Evolutionary conservation across 1,140 invertebrate genomes (phyloP), one percentile per base, ranked within the genome.

Genomic region (Dendroctonus valens): DNA sequence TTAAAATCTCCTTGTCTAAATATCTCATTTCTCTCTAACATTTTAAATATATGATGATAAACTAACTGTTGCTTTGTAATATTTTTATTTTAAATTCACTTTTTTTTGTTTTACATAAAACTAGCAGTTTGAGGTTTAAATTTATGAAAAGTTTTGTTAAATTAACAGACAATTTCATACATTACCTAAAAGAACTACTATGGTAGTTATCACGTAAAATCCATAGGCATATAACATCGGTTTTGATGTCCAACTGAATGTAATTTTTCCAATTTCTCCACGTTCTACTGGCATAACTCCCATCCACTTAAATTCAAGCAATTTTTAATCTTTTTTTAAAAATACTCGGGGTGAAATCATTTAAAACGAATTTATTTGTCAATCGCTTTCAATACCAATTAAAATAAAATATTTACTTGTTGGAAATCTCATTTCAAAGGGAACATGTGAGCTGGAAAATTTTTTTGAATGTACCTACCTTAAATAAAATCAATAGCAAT

Each of bases 201-300:
- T 68, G 0, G 84, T 85, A 6, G 81, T 78, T 2, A 80, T 73
- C 15, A 80, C 78, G 73, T 85, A 86, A 69, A 86, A 85, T 67
- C 79, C 80, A 48, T 85, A 80, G 0, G 85, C 84, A 69, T 86
- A 86, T 4, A 82, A 77, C 37, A 81, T 83, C 3, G 84, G 83
- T 12, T 72, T 71, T 11, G 84, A 85, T 41, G 69, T 79, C 85
- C 84, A 85, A 59, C 80, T 80, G 68, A 86, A 86, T 6, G 83
- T 84, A 26, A 85, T 81, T 57, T 76, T 80, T 46, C 84, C 83
- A 78, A 73, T 73, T 72, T 76, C 59, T 46, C 69, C 72, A 59
- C 78, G 69, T 67, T 78, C 70, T 6, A 86, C 82, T 2, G 85
- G 85, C 84, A 86, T 85, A 5, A 85, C 85, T 3, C 83, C 85